Conservation (phyloP, 2,888 invertebrate genomes). For the Torymus tubicola region DNA sequence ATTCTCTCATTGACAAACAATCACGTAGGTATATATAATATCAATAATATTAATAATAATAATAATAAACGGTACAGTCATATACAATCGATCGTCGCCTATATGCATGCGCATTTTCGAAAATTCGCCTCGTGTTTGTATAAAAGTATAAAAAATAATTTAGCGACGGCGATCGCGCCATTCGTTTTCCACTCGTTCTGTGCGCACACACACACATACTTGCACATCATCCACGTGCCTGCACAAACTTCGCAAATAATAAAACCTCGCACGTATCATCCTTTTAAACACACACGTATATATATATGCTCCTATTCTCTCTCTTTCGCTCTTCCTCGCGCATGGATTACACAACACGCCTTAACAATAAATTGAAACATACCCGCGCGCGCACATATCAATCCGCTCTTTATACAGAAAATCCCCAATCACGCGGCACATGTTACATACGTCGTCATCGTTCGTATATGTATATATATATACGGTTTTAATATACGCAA, state of each 20-base stretch:
- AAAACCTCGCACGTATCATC: no score
- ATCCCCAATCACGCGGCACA: not conserved
- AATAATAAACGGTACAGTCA: constrained; percentile 56
- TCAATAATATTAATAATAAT: constrained; percentile 1
- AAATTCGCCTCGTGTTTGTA: constrained; percentile 62
- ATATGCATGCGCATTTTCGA: constrained; percentile 48
- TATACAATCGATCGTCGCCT: constrained; percentile 52
- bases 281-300: no score
- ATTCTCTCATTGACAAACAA: constrained; percentile 60
- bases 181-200: not conserved
- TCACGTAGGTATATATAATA: constrained; percentile 13
- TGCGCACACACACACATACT: not conserved
- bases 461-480: no score
- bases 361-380: constrained; percentile 18
- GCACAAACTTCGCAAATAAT: no score
- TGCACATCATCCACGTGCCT: not conserved
- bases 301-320: no score
- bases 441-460: no score
- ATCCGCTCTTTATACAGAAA: not conserved
- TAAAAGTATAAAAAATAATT: constrained; percentile 73
- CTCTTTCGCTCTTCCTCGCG: no score
- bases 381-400: not conserved
- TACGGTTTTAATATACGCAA: no score
- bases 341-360: constrained; percentile 3
- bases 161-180: constrained; percentile 63